Percentiles rank a stretch among this genome's conserved stretches.
phyloP scores from a whole-genome alignment of 2,797 vertebrate genomes.

The Ataeniobius toweri region DNA sequence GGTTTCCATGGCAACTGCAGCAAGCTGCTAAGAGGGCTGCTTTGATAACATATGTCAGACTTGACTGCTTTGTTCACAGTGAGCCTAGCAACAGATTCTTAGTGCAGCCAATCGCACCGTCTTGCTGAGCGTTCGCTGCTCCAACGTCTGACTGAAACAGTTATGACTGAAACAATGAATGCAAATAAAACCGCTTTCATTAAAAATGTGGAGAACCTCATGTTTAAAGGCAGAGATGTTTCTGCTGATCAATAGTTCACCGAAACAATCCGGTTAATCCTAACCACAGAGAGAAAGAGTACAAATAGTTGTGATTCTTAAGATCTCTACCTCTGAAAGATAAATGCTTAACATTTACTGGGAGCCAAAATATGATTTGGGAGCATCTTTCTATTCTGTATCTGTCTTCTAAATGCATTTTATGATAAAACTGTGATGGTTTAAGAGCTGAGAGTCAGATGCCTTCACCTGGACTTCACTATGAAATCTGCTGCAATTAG shows the following conservation, averaged over 20 bases:
- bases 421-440: neutral
- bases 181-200: neutral
- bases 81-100: constrained; percentile 79
- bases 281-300: neutral
- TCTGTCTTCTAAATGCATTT: neutral
- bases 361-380: constrained; percentile 16
- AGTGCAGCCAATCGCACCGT: constrained; percentile 62
- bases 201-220: no score
- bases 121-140: constrained; percentile 26
- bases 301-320: neutral
- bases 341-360: constrained; percentile 14
- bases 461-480: neutral
- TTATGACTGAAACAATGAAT: constrained; percentile 31
- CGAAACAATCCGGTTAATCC: neutral
- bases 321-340: constrained; percentile 33
- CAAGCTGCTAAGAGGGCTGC: constrained; percentile 79
- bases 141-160: constrained; percentile 50
- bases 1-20: constrained; percentile 83
- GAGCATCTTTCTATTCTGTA: constrained; percentile 14
- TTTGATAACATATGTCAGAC: constrained; percentile 83
- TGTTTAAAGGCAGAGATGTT: no score
- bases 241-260: neutral
- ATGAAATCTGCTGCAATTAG: neutral
- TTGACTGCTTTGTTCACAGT: constrained; percentile 78
- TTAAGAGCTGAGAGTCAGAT: neutral